These are phyloP conservation scores for Podilymbus podiceps DNA, from an alignment of 2,113 vertebrate genomes.

Conservation along the genomic window DNA sequence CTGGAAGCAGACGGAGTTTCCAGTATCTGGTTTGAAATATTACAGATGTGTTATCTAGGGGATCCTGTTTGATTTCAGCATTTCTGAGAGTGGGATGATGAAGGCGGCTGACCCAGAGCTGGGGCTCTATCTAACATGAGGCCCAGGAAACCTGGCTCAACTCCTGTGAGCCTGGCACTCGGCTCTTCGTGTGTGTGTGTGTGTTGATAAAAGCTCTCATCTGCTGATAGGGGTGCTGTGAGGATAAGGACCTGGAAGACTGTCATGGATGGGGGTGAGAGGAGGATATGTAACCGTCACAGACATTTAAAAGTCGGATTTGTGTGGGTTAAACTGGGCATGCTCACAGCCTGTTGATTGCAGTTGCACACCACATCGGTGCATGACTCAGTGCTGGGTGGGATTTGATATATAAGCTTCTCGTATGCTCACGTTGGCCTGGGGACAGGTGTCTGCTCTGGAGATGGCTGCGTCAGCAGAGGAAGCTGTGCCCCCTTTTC, in stretches of 20 bases:
- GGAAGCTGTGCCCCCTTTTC: neutral
- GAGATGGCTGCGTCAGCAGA: neutral
- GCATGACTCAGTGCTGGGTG: constrained; percentile 44
- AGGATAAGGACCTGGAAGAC: constrained; percentile 51
- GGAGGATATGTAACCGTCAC: constrained; percentile 37
- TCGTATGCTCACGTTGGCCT: neutral
- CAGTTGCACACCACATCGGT: neutral
- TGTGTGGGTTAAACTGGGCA: constrained; percentile 61
- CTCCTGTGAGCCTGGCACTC: neutral
- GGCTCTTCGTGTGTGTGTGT: accelerated
- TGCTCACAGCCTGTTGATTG: constrained; percentile 45
- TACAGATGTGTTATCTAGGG: neutral
- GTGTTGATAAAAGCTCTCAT: constrained; percentile 7
- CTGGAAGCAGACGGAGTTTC: neutral
- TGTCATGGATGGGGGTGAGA: constrained; percentile 26
- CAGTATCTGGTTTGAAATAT: neutral
- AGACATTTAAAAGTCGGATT: constrained; percentile 34
- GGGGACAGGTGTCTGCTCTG: neutral
- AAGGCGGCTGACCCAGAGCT: neutral
- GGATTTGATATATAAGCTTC: constrained; percentile 44
- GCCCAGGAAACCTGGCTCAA: neutral
- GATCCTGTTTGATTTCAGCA: neutral
- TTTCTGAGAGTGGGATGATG: neutral
- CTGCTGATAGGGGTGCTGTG: constrained; percentile 16
- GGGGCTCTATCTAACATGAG: neutral